Base-by-base conservation (phyloP, 2,113 vertebrate genomes). In the Epinephelus moara region DNA sequence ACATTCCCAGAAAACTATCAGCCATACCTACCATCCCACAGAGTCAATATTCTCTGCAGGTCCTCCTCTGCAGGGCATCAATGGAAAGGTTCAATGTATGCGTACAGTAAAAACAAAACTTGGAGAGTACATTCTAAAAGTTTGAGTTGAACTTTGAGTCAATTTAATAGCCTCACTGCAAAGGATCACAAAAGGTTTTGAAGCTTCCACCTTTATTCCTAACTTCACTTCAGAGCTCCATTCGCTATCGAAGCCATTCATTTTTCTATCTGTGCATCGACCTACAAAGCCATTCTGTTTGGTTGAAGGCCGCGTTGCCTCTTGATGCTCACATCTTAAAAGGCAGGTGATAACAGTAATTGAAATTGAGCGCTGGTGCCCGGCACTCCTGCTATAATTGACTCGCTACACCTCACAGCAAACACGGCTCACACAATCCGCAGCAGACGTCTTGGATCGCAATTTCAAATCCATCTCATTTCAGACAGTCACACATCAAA, bases 331-430 rank as follows among this genome's bases (percentile, higher is more conserved):
- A 11, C 81, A 75, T 80, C 87, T 85, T 75, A 78, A 50, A 81
- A 89, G 60, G 53, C 13, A 45, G 47, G 52, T 55, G 84, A 92
- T 85, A 87, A 87, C 59, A 69, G 82, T 81, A 80, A 85, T 85
- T 80, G 80, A 85, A 91, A 88, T 62, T 71, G 86, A 80, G 82
- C 49, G 23, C 18, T 55, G 73, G 79, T 71, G 70, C 78, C 71
- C 80, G 12, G 50, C 75, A 72, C 81, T 72, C 21, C 9, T 3
- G 2, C 72, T 47, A 23, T 81, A 85, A 89, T 85, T 80, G 78
- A 75, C 87, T 82, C 25, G 17, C 62, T 74, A 57, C 79, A 80
- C 62, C 53, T 78, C 62, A 67, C 73, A 56, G 47, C 75, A 66
- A 80, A 74, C 60, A 74, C 47, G 6, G 42, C 71, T 83, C 70